Base-by-base conservation (phyloP, 2,888 invertebrate species). In the Brachycybe producta region DNA sequence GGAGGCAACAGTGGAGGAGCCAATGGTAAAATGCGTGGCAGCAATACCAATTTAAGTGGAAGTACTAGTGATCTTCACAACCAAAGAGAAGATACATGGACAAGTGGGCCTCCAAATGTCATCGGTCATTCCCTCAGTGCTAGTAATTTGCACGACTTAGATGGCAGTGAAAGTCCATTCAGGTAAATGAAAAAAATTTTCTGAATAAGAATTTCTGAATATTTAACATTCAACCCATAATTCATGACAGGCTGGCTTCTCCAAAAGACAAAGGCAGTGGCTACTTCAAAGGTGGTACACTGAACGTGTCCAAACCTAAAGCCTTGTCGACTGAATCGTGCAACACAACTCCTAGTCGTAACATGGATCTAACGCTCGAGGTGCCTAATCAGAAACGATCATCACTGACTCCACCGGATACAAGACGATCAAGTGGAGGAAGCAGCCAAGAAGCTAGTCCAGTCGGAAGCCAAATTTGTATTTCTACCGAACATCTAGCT, bases 71-170 rank as follows among this genome's bases (percentile, higher is more conserved):
- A 67, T 72, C 84, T 58, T 82, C 83, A 40, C 74, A 82, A 32
- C 51, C 49, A 49, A 79, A 79, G 61, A 80, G 82, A 43, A 43
- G 73, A 76, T 57, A 73, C 73, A 54, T 69, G 72, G 49, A 56
- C 64, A 24, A 72, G 54, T 50, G 46, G 55, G 45, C 52, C 52
- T 49, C 34, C 53, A 49, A 35, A 45, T 40, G 17, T 67, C 58
- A 71, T 65, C 64, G 78, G 82, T 47, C 88, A 88, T 67, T 85
- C 86, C 21, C 86, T 86, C 69, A 85, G 84, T 62, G 90, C 90
- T 67, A 86, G 86, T 62, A 90, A 90, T 71, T 77, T 90, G 57
- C 80, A 82, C 64, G 66, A 67, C 40, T 58, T 68, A 30, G 66
- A 65, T 47, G 55, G 51, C 35, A 54, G 55, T 50, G 85, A 86